phyloP scores from a whole-genome alignment of 1,140 invertebrate genomes.

The Aphis craccivora region DNA sequence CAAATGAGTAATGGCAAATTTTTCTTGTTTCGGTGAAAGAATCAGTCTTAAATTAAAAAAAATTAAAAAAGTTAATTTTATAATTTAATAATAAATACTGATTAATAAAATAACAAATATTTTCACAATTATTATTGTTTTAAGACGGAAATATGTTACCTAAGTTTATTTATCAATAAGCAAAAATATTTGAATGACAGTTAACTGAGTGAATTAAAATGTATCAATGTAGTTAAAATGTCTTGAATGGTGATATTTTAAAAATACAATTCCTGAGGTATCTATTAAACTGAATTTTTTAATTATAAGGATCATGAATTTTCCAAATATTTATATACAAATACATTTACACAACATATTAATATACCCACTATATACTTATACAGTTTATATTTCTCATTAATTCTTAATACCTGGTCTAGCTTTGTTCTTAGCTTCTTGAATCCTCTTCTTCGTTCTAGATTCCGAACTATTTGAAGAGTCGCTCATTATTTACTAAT shows the following conservation, averaged over 20 bases:
- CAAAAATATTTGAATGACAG: neutral
- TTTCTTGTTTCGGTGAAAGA: neutral
- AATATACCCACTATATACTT: neutral
- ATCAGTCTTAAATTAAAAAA: neutral
- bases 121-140: neutral
- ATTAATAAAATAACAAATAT: neutral
- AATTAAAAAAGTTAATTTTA: neutral
- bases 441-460: conserved; percentile 75
- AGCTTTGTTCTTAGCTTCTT: conserved; percentile 86
- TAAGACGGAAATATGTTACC: neutral
- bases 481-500: conserved; percentile 42
- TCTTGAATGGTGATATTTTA: neutral
- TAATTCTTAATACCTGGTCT: conserved; percentile 73
- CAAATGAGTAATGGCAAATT: too few relatives aligned
- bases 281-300: neutral
- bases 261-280: neutral
- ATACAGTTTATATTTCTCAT: neutral
- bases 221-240: neutral
- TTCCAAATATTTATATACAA: neutral
- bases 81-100: neutral
- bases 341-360: neutral
- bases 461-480: conserved; percentile 50
- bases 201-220: neutral
- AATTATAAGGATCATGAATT: neutral
- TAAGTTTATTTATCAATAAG: neutral